A percentile compares a stretch with the other conserved stretches of the same genome.
These are phyloP conservation scores for Melanogrammus aeglefinus DNA, from an alignment of 2,797 vertebrate genomes.

Conservation along the genomic window DNA sequence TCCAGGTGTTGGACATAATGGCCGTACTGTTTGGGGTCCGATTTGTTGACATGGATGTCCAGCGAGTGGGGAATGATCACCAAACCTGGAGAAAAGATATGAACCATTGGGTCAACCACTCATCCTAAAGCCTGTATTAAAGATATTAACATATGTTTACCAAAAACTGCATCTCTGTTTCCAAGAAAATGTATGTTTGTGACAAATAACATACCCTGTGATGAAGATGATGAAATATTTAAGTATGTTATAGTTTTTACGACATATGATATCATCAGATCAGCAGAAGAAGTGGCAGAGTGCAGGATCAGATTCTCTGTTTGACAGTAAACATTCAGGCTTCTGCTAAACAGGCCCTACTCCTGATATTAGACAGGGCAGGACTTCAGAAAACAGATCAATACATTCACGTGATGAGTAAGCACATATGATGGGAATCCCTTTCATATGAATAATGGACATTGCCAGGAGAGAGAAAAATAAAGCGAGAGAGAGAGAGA, in stretches of 20 bases:
- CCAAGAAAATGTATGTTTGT: no score
- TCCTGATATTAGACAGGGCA: slow-evolving; percentile 36
- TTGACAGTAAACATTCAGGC: slow-evolving; percentile 4
- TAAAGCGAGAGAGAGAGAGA: background rate
- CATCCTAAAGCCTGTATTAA: background rate
- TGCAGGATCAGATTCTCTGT: background rate
- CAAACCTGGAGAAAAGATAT: slow-evolving; percentile 74
- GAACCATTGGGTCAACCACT: background rate
- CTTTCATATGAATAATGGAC: slow-evolving; percentile 61
- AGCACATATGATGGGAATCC: slow-evolving; percentile 36
- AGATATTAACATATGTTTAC: background rate
- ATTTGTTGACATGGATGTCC: slow-evolving; percentile 81
- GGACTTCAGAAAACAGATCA: slow-evolving; percentile 49
- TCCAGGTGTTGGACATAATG: slow-evolving; percentile 77
- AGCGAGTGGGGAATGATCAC: slow-evolving; percentile 86
- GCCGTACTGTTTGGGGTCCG: slow-evolving; percentile 69
- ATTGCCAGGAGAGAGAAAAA: slow-evolving; percentile 5
- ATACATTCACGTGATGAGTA: slow-evolving; percentile 44
- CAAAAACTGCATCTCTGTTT: no score
- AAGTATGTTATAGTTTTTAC: no score
- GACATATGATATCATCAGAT: background rate
- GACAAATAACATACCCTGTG: no score
- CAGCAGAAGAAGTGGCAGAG: background rate
- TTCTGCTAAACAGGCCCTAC: background rate
- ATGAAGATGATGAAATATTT: no score